These are phyloP conservation scores for Oedothorax gibbosus DNA, from an alignment of 1,140 invertebrate species.

Conservation along the genomic window DNA sequence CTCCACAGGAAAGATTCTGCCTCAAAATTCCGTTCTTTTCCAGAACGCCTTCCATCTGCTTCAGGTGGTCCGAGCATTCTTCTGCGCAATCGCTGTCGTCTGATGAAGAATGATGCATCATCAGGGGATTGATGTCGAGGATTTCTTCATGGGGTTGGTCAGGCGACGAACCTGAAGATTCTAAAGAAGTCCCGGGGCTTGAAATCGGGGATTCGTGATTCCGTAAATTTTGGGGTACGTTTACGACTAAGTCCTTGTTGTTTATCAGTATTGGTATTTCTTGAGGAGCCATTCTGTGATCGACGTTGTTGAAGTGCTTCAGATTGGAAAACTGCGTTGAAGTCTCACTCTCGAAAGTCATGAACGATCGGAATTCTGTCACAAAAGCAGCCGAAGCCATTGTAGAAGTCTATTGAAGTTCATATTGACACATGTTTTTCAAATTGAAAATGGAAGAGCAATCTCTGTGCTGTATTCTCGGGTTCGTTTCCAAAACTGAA, in stretches of 20 bases:
- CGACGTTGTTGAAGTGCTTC: not conserved
- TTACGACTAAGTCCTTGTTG: too few species aligned
- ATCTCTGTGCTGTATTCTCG: not conserved
- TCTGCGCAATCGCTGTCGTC: slow-evolving; percentile 13
- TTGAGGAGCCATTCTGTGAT: slow-evolving; percentile 3
- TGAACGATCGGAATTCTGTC: slow-evolving; percentile 25
- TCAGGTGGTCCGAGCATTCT: slow-evolving; percentile 9
- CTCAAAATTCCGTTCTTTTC: slow-evolving; percentile 23
- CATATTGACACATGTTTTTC: not conserved
- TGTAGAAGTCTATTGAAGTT: not conserved
- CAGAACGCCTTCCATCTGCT: slow-evolving; percentile 15
- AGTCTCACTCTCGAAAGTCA: slow-evolving; percentile 26
- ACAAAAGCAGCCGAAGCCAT: slow-evolving; percentile 29
- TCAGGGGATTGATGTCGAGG: too few species aligned
- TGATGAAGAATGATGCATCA: not conserved
- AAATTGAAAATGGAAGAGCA: too few species aligned
- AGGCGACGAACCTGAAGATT: not conserved
- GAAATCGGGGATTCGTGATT: not conserved
- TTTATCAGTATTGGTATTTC: not conserved
- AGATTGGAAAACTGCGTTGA: not conserved
- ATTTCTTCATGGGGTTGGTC: not conserved
- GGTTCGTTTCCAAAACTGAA: not conserved
- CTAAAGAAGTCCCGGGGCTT: slow-evolving; percentile 3
- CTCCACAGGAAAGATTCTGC: not conserved
- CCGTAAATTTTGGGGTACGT: not conserved